A percentile compares a stretch with the other conserved stretches of the same genome.
Conservation (phyloP, 2,113 vertebrate genomes). For the Callopanchax toddi region DNA sequence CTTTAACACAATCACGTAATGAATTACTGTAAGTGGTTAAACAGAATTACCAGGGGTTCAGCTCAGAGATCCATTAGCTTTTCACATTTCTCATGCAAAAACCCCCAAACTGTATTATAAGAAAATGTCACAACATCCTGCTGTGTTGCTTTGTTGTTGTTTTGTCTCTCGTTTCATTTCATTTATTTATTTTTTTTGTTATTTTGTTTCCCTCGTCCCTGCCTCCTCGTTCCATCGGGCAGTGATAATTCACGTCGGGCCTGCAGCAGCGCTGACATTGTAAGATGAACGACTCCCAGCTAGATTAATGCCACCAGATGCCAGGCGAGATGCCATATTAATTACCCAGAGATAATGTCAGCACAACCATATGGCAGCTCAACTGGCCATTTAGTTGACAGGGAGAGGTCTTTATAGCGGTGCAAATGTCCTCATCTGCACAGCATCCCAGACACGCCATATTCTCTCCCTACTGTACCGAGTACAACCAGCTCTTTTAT, state of each 20-base stretch:
- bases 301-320: constrained; percentile 85
- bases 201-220: constrained; percentile 10
- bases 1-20: too few species aligned
- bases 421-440: constrained; percentile 60
- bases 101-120: too few species aligned
- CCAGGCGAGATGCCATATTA: constrained; percentile 84
- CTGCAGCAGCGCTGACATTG: constrained; percentile 63
- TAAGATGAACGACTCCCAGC: constrained; percentile 73
- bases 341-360: constrained; percentile 85
- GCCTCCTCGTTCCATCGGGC: constrained; percentile 59
- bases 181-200: too few species aligned
- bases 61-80: constrained; percentile 4
- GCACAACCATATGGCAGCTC: constrained; percentile 81
- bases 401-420: constrained; percentile 78
- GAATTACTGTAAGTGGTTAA: neutral
- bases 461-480: constrained; percentile 47
- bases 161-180: neutral
- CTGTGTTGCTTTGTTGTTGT: constrained; percentile 29
- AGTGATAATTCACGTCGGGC: constrained; percentile 76
- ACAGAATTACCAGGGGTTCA: neutral
- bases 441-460: constrained; percentile 27
- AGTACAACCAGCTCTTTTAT: constrained; percentile 34
- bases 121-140: constrained; percentile 6
- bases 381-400: constrained; percentile 81
- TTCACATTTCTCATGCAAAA: constrained; percentile 24